Percentiles rank a stretch among this genome's conserved stretches.
Evolutionary conservation across 1,140 invertebrate genomes (phyloP).

Genomic region (Cardiocondyla obscurior): DNA sequence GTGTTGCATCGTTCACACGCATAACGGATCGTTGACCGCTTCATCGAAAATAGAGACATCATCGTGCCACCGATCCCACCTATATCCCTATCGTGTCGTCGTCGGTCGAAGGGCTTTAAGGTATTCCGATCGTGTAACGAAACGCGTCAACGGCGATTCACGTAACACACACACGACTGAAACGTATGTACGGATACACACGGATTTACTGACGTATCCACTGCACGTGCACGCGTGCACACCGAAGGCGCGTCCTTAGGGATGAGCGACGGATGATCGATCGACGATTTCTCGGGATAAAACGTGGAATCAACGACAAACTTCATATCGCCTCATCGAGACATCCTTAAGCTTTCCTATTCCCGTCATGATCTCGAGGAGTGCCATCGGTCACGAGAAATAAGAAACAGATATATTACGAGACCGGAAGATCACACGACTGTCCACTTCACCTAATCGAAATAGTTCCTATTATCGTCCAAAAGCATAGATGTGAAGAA

Average conservation of each 20-base stretch:
- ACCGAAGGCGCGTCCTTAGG: constrained; percentile 57
- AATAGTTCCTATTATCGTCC: constrained; percentile 1
- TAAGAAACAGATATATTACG: constrained; percentile 19
- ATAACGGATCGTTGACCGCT: constrained; percentile 48
- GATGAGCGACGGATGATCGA: constrained; percentile 81
- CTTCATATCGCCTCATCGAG: constrained; percentile 72
- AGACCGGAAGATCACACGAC: background rate
- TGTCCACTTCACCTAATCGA: background rate
- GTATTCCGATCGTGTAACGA: constrained; percentile 73
- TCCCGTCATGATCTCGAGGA: constrained; percentile 8
- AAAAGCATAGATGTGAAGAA: background rate
- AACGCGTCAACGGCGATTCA: constrained; percentile 64
- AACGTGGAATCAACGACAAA: constrained; percentile 78
- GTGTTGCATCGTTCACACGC: constrained; percentile 67
- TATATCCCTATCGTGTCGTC: no score
- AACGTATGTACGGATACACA: constrained; percentile 60
- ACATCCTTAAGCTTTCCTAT: constrained; percentile 24
- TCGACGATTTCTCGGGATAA: constrained; percentile 81
- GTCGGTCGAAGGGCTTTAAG: no score
- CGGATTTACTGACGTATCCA: constrained; percentile 7
- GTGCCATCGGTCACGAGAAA: background rate
- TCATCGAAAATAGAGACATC: constrained; percentile 76
- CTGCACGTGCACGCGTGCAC: constrained; percentile 42
- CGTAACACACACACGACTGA: constrained; percentile 54
- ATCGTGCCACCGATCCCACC: constrained; percentile 68